phyloP scores from a whole-genome alignment of 2,113 vertebrate species.

The Ameiurus melas region DNA sequence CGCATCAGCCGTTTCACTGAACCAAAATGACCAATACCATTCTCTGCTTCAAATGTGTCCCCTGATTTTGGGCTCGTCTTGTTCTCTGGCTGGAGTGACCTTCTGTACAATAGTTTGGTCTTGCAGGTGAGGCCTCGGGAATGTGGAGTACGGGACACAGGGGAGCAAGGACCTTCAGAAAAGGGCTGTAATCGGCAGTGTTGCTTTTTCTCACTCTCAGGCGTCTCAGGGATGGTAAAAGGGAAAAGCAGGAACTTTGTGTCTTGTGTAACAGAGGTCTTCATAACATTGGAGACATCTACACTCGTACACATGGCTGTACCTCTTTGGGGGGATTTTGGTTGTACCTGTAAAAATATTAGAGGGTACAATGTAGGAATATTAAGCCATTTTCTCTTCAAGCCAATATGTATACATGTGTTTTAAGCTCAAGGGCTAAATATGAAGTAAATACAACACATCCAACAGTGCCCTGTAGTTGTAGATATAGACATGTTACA shows the following conservation, averaged over 20 bases:
- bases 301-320: not conserved
- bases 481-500: not conserved
- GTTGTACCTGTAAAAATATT: slow-evolving; percentile 23
- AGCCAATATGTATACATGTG: not conserved
- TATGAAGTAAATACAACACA: not conserved
- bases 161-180: slow-evolving; percentile 51
- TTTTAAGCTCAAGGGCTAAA: not conserved
- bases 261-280: slow-evolving; percentile 48
- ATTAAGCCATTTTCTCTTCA: not conserved
- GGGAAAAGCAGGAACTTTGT: slow-evolving; percentile 60
- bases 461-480: not conserved
- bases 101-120: slow-evolving; percentile 36
- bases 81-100: slow-evolving; percentile 32
- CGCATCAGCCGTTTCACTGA: slow-evolving; percentile 67
- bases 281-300: not conserved
- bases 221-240: slow-evolving; percentile 70
- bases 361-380: not conserved
- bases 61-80: slow-evolving; percentile 34
- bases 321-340: slow-evolving; percentile 42
- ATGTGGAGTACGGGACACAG: slow-evolving; percentile 59
- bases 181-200: not conserved
- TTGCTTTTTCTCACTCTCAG: slow-evolving; percentile 63
- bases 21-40: not conserved
- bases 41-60: slow-evolving; percentile 17
- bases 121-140: slow-evolving; percentile 47